Evolutionary conservation across 2,113 vertebrate species (phyloP).

Genomic region (Carassius gibelio): DNA sequence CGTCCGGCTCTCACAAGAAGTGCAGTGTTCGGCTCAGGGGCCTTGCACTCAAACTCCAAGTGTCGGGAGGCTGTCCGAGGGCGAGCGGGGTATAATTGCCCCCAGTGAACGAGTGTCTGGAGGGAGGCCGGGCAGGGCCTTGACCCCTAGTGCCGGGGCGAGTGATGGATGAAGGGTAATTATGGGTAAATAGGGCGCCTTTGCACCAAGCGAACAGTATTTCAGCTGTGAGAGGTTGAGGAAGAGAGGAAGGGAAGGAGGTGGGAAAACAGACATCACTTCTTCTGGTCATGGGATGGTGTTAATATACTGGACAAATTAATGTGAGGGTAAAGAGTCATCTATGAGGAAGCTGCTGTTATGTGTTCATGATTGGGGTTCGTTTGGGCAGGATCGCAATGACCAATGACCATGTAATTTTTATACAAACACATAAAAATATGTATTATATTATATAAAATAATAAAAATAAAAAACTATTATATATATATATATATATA

Average conservation of each 20-base stretch:
- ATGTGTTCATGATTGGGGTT: conserved; percentile 3
- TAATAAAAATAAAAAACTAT: too few species aligned
- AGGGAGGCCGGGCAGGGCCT: conserved; percentile 69
- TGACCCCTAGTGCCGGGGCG: conserved; percentile 80
- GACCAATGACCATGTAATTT: not conserved
- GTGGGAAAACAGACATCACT: conserved; percentile 47
- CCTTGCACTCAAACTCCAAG: conserved; percentile 67
- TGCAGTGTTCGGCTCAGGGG: conserved; percentile 68
- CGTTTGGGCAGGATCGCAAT: not conserved
- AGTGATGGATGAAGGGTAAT: conserved; percentile 85
- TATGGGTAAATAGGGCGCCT: conserved; percentile 80
- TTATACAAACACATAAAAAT: too few species aligned
- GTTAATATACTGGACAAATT: conserved; percentile 26
- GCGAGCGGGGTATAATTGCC: conserved; percentile 76
- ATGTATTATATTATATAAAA: too few species aligned
- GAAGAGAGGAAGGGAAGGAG: conserved; percentile 45
- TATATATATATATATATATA: too few species aligned
- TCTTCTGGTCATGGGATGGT: conserved; percentile 24
- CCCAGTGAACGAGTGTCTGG: conserved; percentile 77
- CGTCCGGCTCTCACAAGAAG: conserved; percentile 69
- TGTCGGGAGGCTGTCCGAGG: conserved; percentile 66
- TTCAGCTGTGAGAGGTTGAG: conserved; percentile 68
- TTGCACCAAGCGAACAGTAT: conserved; percentile 73
- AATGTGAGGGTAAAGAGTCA: conserved; percentile 25
- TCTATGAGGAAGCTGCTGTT: conserved; percentile 27